Conservation (phyloP, 2,888 invertebrate species). For the Cerastoderma edule region DNA sequence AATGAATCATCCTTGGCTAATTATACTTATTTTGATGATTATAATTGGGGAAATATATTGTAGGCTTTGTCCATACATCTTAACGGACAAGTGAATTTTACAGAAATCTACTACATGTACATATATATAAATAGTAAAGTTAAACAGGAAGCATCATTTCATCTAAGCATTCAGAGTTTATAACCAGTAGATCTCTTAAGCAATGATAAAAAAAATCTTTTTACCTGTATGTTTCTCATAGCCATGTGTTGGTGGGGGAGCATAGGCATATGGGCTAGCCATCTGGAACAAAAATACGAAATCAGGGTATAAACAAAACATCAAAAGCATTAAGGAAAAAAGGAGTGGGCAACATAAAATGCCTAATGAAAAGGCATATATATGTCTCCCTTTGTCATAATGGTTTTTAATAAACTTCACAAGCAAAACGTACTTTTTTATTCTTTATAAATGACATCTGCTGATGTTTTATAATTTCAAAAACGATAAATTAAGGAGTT, state of each 20-base stretch:
- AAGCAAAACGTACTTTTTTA: background rate
- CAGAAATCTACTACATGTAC: background rate
- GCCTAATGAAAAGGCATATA: too few relatives aligned
- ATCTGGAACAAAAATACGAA: slow-evolving; percentile 16
- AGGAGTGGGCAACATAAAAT: too few relatives aligned
- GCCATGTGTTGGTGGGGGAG: slow-evolving; percentile 6
- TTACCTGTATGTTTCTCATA: slow-evolving; percentile 55
- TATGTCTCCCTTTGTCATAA: background rate
- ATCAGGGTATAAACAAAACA: too few relatives aligned
- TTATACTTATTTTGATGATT: too few relatives aligned
- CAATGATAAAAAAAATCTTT: background rate
- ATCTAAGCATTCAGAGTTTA: background rate
- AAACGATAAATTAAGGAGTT: too few relatives aligned
- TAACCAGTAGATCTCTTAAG: background rate
- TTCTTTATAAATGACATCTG: background rate
- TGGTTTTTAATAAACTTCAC: background rate
- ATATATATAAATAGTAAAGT: background rate
- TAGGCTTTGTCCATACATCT: too few relatives aligned
- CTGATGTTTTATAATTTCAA: background rate
- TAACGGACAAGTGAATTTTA: too few relatives aligned
- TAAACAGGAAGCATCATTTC: background rate
- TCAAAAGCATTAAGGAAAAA: slow-evolving; percentile 2
- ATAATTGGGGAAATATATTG: too few relatives aligned
- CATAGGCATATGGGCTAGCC: slow-evolving; percentile 29
- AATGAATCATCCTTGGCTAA: too few relatives aligned